These are phyloP conservation scores for Nycticryphes semicollaris DNA, from an alignment of 2,113 vertebrate genomes.

Conservation along the genomic window DNA sequence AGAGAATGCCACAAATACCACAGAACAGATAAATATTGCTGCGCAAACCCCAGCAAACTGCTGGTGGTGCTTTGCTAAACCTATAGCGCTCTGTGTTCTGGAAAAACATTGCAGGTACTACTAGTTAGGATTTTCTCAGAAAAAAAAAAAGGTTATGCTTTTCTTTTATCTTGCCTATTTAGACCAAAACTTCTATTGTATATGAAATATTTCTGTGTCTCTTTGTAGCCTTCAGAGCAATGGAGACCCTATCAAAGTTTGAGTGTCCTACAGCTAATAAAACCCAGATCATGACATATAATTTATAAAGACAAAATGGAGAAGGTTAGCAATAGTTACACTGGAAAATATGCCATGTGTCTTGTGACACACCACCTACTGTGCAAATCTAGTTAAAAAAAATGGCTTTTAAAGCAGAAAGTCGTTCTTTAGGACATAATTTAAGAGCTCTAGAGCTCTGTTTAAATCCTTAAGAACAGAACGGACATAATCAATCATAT, in stretches of 20 bases:
- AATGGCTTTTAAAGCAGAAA: background rate
- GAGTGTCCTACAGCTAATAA: background rate
- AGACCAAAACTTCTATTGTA: background rate
- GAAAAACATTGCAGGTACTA: background rate
- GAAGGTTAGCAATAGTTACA: background rate
- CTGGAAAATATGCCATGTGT: background rate
- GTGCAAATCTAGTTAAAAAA: background rate
- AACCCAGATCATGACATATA: rapidly evolving
- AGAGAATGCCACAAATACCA: conserved; percentile 57
- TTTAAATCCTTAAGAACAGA: conserved; percentile 8
- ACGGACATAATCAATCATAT: background rate
- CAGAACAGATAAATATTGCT: conserved; percentile 49
- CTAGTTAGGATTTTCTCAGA: background rate
- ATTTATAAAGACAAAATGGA: background rate
- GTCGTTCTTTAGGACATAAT: background rate
- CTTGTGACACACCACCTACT: background rate
- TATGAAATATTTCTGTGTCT: background rate
- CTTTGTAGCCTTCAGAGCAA: background rate
- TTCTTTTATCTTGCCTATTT: background rate
- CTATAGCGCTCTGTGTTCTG: background rate
- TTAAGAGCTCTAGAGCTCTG: background rate
- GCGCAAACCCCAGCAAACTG: background rate
- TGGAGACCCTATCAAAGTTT: background rate
- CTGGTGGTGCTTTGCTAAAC: background rate
- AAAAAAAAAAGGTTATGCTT: background rate